A percentile compares a stretch with the other conserved stretches of the same genome.
These are phyloP conservation scores for Bergia puertoricense DNA, from an alignment of 92 coral and sea anemone genomes.

Conservation along the genomic window DNA sequence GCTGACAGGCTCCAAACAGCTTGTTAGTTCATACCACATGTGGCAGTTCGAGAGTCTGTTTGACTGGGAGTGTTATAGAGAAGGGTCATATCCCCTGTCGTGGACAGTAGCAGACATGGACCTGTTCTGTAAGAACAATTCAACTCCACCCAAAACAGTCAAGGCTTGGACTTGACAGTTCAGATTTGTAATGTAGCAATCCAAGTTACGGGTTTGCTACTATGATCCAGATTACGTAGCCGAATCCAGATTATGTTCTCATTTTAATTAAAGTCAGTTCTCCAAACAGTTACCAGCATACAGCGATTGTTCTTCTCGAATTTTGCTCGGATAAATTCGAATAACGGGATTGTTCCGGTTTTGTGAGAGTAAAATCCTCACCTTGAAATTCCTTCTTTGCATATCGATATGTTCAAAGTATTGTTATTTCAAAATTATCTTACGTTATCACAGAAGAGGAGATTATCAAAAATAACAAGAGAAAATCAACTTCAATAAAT, in stretches of 20 bases:
- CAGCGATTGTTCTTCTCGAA: neutral
- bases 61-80: slow-evolving; percentile 42
- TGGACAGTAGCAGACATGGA: slow-evolving; percentile 48
- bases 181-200: neutral
- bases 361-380: neutral
- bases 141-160: slow-evolving; percentile 28
- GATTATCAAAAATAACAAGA: too few species aligned
- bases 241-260: neutral
- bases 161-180: slow-evolving; percentile 30
- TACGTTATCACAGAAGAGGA: neutral
- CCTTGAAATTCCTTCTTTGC: neutral
- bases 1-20: slow-evolving; percentile 24
- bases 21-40: slow-evolving; percentile 35
- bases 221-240: too few species aligned
- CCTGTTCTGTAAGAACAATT: slow-evolving; percentile 22
- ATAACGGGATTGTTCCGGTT: neutral
- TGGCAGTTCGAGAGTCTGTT: slow-evolving; percentile 51
- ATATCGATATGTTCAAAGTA: too few species aligned
- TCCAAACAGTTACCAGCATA: neutral
- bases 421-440: too few species aligned
- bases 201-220: neutral
- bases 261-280: neutral
- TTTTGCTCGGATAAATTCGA: neutral
- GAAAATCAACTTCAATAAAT: neutral
- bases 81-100: slow-evolving; percentile 41